Evolutionary conservation across 2,888 invertebrate species (phyloP).

Genomic region (Caenorhabditis sp.): DNA sequence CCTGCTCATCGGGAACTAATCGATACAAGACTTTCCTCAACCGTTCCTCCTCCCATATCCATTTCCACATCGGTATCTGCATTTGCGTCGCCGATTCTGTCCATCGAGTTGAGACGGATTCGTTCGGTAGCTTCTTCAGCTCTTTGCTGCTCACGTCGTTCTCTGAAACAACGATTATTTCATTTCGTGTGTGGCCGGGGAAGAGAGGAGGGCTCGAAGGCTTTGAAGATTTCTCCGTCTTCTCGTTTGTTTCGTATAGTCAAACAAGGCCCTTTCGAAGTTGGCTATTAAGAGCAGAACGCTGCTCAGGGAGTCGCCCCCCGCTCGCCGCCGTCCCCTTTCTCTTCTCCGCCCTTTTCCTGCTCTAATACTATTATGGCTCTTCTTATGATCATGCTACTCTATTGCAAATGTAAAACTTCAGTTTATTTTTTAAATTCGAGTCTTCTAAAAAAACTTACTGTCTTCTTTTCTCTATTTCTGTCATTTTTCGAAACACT

Average conservation of each 20-base stretch:
- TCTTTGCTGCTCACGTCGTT: conserved; percentile 24
- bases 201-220: too few relatives aligned
- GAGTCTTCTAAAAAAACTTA: conserved; percentile 1
- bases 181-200: neutral
- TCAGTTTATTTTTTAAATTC: too few relatives aligned
- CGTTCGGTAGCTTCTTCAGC: conserved; percentile 38
- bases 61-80: conserved; percentile 7
- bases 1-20: conserved; percentile 18
- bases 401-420: neutral
- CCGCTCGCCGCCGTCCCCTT: neutral
- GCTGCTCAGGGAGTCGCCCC: conserved; percentile 7
- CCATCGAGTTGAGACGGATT: conserved; percentile 58
- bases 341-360: conserved; percentile 2
- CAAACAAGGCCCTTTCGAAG: conserved; percentile 25
- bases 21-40: conserved; percentile 8
- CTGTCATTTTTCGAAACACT: conserved; percentile 1
- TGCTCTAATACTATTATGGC: conserved; percentile 21
- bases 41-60: neutral
- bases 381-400: conserved; percentile 4
- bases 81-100: conserved; percentile 60
- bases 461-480: conserved; percentile 11
- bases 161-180: conserved; percentile 5
- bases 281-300: conserved; percentile 20
- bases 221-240: neutral
- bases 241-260: conserved; percentile 15